Evolutionary conservation across 2,888 invertebrate genomes (phyloP).

Genomic region (Tachina fera): DNA sequence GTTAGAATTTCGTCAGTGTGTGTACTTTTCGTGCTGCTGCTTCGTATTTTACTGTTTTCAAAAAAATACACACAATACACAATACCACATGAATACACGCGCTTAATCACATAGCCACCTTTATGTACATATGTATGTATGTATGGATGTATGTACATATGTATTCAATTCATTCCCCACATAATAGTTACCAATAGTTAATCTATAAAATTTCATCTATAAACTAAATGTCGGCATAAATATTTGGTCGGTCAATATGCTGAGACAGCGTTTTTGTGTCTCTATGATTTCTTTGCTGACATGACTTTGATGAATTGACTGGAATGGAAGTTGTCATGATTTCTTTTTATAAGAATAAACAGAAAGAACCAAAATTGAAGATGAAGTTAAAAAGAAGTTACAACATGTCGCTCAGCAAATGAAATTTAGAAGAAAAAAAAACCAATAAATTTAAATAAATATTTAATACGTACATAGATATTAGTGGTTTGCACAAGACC

Average conservation of each 20-base stretch:
- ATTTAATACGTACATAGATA: background rate
- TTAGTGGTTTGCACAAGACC: too few species aligned
- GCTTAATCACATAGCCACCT: background rate
- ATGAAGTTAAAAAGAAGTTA: constrained; percentile 28
- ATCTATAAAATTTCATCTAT: constrained; percentile 43
- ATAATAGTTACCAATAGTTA: constrained; percentile 8
- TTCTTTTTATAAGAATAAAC: constrained; percentile 22
- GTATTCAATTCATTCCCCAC: background rate
- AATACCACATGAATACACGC: background rate
- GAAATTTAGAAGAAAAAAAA: constrained; percentile 2
- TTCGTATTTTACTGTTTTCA: background rate
- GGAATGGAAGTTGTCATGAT: constrained; percentile 54
- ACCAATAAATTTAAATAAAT: background rate
- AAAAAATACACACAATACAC: background rate
- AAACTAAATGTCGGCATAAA: constrained; percentile 27
- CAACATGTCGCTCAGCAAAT: constrained; percentile 26
- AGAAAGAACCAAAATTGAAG: constrained; percentile 18
- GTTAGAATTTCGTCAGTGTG: constrained; percentile 42
- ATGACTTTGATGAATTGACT: constrained; percentile 64
- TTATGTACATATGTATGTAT: background rate
- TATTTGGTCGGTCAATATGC: background rate
- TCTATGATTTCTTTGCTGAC: constrained; percentile 52
- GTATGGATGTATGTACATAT: background rate
- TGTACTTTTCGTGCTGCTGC: background rate
- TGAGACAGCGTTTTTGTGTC: constrained; percentile 25